Evolutionary conservation across 2,797 vertebrate species (phyloP), one percentile per base, ranked within the genome.

Genomic region (Paratrypauchen microcephalus): DNA sequence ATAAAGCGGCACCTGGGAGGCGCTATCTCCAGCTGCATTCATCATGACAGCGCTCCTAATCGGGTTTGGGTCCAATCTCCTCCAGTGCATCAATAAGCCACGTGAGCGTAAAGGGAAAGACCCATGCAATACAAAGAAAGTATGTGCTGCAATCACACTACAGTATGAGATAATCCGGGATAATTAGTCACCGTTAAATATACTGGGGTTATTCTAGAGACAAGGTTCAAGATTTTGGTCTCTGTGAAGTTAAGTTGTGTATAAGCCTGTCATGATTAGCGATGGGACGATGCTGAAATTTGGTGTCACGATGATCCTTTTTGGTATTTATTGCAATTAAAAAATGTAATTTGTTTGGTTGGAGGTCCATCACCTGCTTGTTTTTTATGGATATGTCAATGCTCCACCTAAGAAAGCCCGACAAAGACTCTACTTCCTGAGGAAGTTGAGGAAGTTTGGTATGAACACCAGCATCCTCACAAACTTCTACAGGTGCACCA

Each of bases 41-140:
- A 82, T 87, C 82, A 83, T 73, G 69, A 69, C 59, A 65, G 76
- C 56, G 24, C 78, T 59, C 68, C 68, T 78, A 76, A 86, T 85
- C 83, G 75, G 75, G 68, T 70, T 50, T 65, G 41, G 45, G 79
- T 74, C 68, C 78, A 61, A 16, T 64, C 71, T 74, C 50, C 39
- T 70, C 68, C 74, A 65, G 71, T 4, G 50, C 65, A 71, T 74
- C 78, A 80, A 82, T 66, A 66, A 78, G 70, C 68, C 18, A 73
- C 75, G 81, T 64, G 74, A 78, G 79, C 18, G 72, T 82, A 78
- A 87, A 83, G 81, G 88, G 76, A 76, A 76, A 74, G 79, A 86
- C 85, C 81, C 45, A 45, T 13, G 3, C 41, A 60, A 57, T 54
- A 50, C 41, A 72, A 80, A 78, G 83, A 75, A 77, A 76, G 84